Evolutionary conservation across 1,140 invertebrate genomes (phyloP).

Genomic region (Acromyrmex echinatior): DNA sequence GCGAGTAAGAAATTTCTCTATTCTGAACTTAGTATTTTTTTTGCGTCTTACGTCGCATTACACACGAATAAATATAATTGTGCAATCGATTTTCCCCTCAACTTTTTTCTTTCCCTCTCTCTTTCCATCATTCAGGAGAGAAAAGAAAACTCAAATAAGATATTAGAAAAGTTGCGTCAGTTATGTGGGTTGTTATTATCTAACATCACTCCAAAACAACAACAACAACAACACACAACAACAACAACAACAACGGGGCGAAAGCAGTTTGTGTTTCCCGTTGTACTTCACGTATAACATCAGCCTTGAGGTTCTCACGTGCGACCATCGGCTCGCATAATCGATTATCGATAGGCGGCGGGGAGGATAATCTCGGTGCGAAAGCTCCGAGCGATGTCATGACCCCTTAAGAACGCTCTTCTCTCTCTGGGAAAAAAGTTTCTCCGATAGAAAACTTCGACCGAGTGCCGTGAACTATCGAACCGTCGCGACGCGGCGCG

Average conservation of each 20-base stretch:
- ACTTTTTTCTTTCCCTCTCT: background rate
- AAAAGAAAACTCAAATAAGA: slow-evolving; percentile 18
- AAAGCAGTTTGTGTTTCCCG: slow-evolving; percentile 47
- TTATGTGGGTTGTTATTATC: slow-evolving; percentile 42
- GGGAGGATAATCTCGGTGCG: slow-evolving; percentile 60
- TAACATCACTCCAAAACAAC: slow-evolving; percentile 46
- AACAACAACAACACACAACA: background rate
- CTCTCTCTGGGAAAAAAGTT: slow-evolving; percentile 59
- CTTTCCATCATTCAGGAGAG: background rate
- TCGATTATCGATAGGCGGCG: slow-evolving; percentile 65
- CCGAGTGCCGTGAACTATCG: slow-evolving; percentile 55
- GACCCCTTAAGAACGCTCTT: slow-evolving; percentile 57
- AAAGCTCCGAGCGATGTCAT: slow-evolving; percentile 53
- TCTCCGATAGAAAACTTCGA: slow-evolving; percentile 65
- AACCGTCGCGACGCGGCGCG: slow-evolving; percentile 21
- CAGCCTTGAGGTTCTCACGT: slow-evolving; percentile 65
- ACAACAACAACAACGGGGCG: slow-evolving; percentile 33
- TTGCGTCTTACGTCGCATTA: background rate
- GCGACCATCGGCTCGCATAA: slow-evolving; percentile 52
- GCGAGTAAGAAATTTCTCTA: background rate
- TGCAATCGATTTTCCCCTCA: background rate
- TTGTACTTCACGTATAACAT: slow-evolving; percentile 51
- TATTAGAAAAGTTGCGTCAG: slow-evolving; percentile 16
- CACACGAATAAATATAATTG: background rate
- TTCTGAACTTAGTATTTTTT: background rate